Evolutionary conservation across 2,888 invertebrate genomes (phyloP).

Genomic region (Protodeltote pygarga): DNA sequence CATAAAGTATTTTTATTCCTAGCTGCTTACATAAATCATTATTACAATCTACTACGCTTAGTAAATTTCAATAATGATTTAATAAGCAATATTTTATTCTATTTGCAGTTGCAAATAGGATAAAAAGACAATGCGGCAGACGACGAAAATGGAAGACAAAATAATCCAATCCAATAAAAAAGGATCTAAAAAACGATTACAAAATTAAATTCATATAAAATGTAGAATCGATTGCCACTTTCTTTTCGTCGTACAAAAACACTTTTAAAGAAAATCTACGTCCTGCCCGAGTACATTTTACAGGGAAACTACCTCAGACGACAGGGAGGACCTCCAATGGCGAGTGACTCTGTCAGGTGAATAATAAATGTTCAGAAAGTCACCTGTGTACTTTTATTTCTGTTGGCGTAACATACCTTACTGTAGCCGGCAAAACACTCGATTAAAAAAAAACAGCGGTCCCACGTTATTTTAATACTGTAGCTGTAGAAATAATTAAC

Average conservation of each 20-base stretch:
- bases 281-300: slow-evolving; percentile 61
- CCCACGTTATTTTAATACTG: neutral
- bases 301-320: too few relatives aligned
- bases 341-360: slow-evolving; percentile 75
- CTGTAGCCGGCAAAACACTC: slow-evolving; percentile 7
- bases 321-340: slow-evolving; percentile 70
- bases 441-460: slow-evolving; percentile 9
- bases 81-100: too few relatives aligned
- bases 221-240: slow-evolving; percentile 51
- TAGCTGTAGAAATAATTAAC: neutral
- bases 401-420: slow-evolving; percentile 49
- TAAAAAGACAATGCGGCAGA: too few relatives aligned
- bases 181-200: slow-evolving; percentile 11
- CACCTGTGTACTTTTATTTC: slow-evolving; percentile 64
- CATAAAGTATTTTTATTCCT: too few relatives aligned
- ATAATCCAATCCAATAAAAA: slow-evolving; percentile 1
- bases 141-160: neutral
- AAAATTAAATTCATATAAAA: slow-evolving; percentile 28
- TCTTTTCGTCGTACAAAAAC: slow-evolving; percentile 64
- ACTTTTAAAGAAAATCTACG: slow-evolving; percentile 69
- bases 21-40: neutral
- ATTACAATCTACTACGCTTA: neutral
- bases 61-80: neutral
- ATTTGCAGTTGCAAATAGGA: too few relatives aligned
- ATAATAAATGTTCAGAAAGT: slow-evolving; percentile 75